A percentile compares a stretch with the other conserved stretches of the same genome.
phyloP scores from a whole-genome alignment of 2,888 invertebrate species.

The Crematogaster levior region DNA sequence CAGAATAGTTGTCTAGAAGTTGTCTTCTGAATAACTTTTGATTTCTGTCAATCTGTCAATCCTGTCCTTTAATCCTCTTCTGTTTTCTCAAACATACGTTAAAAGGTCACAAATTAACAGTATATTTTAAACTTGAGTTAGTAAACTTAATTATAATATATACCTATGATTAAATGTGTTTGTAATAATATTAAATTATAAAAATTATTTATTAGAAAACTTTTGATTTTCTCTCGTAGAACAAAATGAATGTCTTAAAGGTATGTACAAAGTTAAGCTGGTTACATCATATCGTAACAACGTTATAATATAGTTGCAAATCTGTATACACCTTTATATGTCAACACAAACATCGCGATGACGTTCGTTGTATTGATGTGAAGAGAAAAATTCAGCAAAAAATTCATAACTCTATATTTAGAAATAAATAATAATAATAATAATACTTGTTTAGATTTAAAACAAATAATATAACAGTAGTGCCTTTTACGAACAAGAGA shows the following conservation, averaged over 20 bases:
- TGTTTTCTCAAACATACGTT: background rate
- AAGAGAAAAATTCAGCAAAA: constrained; percentile 7
- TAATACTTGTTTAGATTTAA: too few species aligned
- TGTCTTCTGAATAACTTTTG: background rate
- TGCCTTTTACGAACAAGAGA: too few species aligned
- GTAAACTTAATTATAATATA: background rate
- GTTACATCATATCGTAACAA: too few species aligned
- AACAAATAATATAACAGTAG: too few species aligned
- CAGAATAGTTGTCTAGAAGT: background rate
- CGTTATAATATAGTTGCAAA: too few species aligned
- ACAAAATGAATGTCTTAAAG: too few species aligned
- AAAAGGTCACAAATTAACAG: background rate
- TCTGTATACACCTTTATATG: too few species aligned
- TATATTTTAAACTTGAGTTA: background rate
- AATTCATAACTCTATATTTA: constrained; percentile 1
- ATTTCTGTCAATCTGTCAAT: background rate
- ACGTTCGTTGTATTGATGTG: background rate
- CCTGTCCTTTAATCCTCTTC: background rate
- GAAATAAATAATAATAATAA: too few species aligned
- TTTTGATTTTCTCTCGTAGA: background rate
- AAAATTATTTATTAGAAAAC: background rate
- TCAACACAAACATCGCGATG: background rate
- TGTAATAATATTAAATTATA: background rate
- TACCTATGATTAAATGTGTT: background rate
- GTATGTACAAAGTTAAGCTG: too few species aligned